These are phyloP conservation scores for Cirrhinus molitorella DNA, from an alignment of 2,797 vertebrate genomes.

Conservation along the genomic window DNA sequence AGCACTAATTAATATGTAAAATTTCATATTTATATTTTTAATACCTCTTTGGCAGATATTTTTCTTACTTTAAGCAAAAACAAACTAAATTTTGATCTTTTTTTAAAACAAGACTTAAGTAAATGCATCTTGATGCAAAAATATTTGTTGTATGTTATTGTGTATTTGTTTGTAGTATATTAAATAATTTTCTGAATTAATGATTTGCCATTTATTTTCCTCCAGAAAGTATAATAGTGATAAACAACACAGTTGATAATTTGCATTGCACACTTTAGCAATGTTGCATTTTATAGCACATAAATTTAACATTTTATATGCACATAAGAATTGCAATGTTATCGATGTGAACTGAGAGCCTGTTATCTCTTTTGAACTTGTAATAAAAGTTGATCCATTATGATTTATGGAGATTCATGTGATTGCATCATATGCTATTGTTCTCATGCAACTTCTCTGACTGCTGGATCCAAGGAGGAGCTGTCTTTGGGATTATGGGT, in stretches of 20 bases:
- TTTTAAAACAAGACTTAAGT: too few species aligned
- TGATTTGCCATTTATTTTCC: neutral
- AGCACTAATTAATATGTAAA: too few species aligned
- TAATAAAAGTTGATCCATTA: neutral
- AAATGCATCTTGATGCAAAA: too few species aligned
- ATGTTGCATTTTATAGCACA: neutral
- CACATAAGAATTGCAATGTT: neutral
- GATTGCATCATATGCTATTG: neutral
- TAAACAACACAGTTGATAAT: neutral
- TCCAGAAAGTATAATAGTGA: neutral
- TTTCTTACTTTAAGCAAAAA: too few species aligned
- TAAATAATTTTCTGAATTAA: neutral
- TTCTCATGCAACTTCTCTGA: neutral
- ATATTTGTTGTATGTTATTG: too few species aligned
- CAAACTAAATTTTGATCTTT: too few species aligned
- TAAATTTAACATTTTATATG: neutral
- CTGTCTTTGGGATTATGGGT: neutral
- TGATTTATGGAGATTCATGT: neutral
- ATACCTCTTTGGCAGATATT: too few species aligned
- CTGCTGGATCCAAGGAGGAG: neutral
- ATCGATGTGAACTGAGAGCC: neutral
- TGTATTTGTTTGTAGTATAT: neutral
- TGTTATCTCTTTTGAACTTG: neutral
- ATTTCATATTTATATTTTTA: too few species aligned
- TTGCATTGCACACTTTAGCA: neutral